phyloP scores from a whole-genome alignment of 2,888 invertebrate species.

The Ophion ellenae region DNA sequence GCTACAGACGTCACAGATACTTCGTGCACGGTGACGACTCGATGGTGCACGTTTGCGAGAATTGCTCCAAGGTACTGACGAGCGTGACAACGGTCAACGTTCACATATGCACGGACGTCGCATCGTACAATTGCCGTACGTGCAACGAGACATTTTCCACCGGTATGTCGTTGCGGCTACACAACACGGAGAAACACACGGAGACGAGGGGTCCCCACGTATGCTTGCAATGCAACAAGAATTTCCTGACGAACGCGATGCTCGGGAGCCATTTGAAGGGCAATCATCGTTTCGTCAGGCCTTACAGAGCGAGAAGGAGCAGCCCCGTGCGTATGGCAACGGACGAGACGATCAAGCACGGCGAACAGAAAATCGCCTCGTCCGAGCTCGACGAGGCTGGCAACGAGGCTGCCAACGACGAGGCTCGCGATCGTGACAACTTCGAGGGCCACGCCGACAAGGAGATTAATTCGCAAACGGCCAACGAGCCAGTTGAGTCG shows the following conservation, averaged over 20 bases:
- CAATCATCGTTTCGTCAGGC: conserved; percentile 30
- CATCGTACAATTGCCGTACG: conserved; percentile 66
- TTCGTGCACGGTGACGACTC: conserved; percentile 70
- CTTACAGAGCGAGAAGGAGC: conserved; percentile 5
- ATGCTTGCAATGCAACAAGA: conserved; percentile 70
- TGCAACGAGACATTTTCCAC: conserved; percentile 68
- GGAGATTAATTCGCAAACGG: not conserved
- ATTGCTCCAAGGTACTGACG: conserved; percentile 71
- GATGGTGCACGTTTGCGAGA: conserved; percentile 72
- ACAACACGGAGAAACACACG: conserved; percentile 68
- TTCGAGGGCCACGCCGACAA: not conserved
- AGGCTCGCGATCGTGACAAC: too few species aligned
- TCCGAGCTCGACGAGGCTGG: not conserved
- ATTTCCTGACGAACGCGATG: conserved; percentile 69
- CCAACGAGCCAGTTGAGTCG: not conserved
- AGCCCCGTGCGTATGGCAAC: conserved; percentile 27
- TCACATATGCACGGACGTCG: conserved; percentile 69
- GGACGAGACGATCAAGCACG: not conserved
- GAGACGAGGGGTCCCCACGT: conserved; percentile 61
- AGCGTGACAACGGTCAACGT: conserved; percentile 71
- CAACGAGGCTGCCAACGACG: too few species aligned
- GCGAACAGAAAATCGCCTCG: not conserved
- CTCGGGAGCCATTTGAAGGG: conserved; percentile 65
- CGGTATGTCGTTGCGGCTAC: conserved; percentile 64
- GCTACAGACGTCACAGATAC: conserved; percentile 69